A percentile compares a stretch with the other conserved stretches of the same genome.
phyloP scores from a whole-genome alignment of 2,888 invertebrate genomes.

The Amorpha juglandis region DNA sequence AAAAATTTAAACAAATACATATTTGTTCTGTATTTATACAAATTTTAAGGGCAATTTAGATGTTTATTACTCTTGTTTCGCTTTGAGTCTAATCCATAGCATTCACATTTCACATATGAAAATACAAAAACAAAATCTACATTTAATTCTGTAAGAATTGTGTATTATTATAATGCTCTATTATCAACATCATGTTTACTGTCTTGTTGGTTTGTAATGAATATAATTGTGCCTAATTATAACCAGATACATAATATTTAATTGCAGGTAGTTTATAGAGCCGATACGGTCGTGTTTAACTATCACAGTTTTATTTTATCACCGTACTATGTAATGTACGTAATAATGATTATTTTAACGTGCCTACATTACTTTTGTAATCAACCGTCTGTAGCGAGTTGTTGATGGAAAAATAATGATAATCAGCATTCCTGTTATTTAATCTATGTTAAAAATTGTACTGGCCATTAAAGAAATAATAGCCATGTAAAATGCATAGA shows the following conservation, averaged over 20 bases:
- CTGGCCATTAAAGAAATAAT: constrained; percentile 17
- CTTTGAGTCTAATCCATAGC: too few species aligned
- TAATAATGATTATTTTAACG: constrained; percentile 61
- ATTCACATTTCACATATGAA: too few species aligned
- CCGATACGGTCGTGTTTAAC: constrained; percentile 30
- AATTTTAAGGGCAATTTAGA: too few species aligned
- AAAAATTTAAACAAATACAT: too few species aligned
- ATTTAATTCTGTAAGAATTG: too few species aligned
- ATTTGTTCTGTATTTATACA: too few species aligned
- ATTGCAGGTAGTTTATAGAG: background rate
- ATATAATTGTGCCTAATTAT: constrained; percentile 14
- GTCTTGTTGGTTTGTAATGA: background rate
- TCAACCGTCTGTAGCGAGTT: constrained; percentile 11
- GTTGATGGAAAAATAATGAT: constrained; percentile 18
- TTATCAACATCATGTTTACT: background rate
- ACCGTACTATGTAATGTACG: constrained; percentile 65
- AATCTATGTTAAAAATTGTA: constrained; percentile 14
- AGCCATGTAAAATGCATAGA: constrained; percentile 3
- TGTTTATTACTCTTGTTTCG: too few species aligned
- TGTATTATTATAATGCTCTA: background rate
- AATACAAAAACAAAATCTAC: too few species aligned
- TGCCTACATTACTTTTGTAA: constrained; percentile 28
- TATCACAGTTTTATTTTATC: constrained; percentile 47
- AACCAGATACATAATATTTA: constrained; percentile 15
- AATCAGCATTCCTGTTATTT: constrained; percentile 48